Base-by-base conservation (phyloP, 2,888 invertebrate species). In the Acanthoscelides obtectus region DNA sequence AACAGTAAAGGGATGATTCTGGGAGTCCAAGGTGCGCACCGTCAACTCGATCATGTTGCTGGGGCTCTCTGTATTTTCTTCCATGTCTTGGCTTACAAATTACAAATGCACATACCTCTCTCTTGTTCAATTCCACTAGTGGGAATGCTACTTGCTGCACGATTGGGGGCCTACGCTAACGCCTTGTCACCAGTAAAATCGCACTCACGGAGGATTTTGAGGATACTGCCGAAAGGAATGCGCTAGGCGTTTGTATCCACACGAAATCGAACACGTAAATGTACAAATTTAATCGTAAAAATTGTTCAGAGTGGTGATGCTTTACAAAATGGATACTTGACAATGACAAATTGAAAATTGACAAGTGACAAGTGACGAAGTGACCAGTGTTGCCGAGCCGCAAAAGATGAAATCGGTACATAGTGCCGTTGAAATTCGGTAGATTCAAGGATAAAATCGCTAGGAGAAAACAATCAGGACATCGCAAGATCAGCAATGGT, bases 1-100 rank as follows among this genome's bases (percentile, higher is more conserved):
- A 72, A 95, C 92, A 70, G 89, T 88, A 85, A 96, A 95, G 68
- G 88, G 87, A 84, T 95, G 94, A 87, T 95, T 94, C 84, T 90
- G 92, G 64, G 95, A 93, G 88, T 96, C 96, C 83, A 96, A 88
- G 74, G 96, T 96, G 87, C 95, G 96, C 79, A 96, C 94, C 78
- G 94, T 96, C 80, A 96, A 88, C 80, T 93, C 90, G 87, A 96
- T 93, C 92, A 92, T 92, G 82, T 79, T 80, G 70, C 2, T 17
- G 2, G 22, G 8, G 45, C 45, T 12, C 45, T 45, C 45, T 6
- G 45, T 45, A 17, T 45, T 45, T 17, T 45, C 12, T 45, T 45
- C 8, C 45, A 45, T 45, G 45, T 12, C 45, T 45, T 6, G 17
- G 45, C 1, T 3, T 45, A 45, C 45, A 1, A 45, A 45, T 12